Conservation (phyloP, 2,113 vertebrate genomes). For the Rhynchomys soricoides region DNA sequence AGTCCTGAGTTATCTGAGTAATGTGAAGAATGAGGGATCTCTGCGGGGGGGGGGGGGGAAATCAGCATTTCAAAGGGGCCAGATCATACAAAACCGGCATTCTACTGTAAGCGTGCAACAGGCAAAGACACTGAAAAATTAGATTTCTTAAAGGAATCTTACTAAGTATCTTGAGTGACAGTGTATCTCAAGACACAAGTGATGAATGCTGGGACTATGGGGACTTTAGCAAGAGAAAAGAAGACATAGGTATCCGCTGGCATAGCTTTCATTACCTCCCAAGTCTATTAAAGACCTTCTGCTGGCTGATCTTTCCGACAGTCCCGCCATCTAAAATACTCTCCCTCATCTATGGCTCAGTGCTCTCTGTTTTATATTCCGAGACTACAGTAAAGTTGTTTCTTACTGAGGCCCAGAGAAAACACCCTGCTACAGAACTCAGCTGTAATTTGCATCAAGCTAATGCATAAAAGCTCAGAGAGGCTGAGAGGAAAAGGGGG, state of each 20-base stretch:
- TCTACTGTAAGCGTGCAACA: neutral
- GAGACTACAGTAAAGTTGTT: neutral
- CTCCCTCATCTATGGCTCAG: neutral
- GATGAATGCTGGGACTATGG: neutral
- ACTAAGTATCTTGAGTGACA: neutral
- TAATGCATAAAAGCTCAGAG: neutral
- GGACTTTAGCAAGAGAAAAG: neutral
- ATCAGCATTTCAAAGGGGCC: conserved; percentile 51
- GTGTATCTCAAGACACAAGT: neutral
- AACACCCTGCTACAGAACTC: neutral
- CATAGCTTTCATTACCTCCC: neutral
- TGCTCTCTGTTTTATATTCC: neutral
- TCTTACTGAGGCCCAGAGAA: neutral
- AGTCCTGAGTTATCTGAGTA: conserved; percentile 67
- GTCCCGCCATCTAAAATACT: no score
- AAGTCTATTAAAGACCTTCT: neutral
- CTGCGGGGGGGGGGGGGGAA: no score
- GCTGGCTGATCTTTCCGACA: neutral
- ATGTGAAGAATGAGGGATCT: conserved; percentile 73
- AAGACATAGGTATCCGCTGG: conserved; percentile 21
- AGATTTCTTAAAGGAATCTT: conserved; percentile 35
- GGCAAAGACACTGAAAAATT: neutral
- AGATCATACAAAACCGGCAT: neutral
- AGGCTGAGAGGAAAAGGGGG: neutral
- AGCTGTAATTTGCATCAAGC: neutral